These are phyloP conservation scores for Conus betulinus DNA, from an alignment of 1,140 invertebrate genomes.

Conservation along the genomic window DNA sequence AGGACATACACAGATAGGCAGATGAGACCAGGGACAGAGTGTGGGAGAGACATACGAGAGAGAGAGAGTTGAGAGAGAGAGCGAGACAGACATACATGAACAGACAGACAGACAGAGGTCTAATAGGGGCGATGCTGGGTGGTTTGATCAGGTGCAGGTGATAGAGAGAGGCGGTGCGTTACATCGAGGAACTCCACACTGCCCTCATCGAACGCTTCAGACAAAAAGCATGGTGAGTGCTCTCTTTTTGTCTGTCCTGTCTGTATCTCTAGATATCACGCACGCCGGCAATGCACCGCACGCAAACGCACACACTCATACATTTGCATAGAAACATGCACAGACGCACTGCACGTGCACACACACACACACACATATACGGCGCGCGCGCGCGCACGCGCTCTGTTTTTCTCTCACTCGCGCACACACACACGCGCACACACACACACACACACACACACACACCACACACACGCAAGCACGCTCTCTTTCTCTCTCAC, in stretches of 20 bases:
- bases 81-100: too few relatives aligned
- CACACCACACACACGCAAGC: too few relatives aligned
- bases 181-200: constrained; percentile 50
- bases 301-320: neutral
- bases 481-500: too few relatives aligned
- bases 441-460: too few relatives aligned
- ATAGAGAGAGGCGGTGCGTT: constrained; percentile 52
- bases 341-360: neutral
- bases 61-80: neutral
- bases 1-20: too few relatives aligned
- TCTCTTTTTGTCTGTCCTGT: neutral
- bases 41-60: neutral
- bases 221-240: constrained; percentile 46
- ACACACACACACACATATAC: too few relatives aligned
- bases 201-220: constrained; percentile 46
- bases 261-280: neutral
- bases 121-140: neutral
- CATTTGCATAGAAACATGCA: neutral
- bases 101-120: neutral
- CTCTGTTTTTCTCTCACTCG: too few relatives aligned
- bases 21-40: neutral
- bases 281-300: neutral
- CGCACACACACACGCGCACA: too few relatives aligned
- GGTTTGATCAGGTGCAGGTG: constrained; percentile 39
- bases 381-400: too few relatives aligned